Evolutionary conservation across 92 coral and sea anemone genomes (phyloP).

Genomic region (Epizoanthus stellaris): DNA sequence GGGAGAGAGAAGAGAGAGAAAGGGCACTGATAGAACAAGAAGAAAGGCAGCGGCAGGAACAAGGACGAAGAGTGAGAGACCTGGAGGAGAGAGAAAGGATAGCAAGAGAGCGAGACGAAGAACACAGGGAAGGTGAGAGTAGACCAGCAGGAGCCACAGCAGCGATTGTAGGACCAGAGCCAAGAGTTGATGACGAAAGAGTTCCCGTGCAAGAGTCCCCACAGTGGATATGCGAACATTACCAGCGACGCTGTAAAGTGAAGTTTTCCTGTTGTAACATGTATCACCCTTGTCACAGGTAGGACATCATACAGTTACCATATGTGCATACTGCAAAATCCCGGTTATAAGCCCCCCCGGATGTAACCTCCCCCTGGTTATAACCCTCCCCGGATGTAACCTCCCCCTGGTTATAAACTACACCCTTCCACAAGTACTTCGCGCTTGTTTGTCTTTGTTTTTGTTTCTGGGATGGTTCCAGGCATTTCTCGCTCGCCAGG

Average conservation of each 20-base stretch:
- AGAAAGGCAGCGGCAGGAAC: not conserved
- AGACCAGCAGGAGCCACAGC: not conserved
- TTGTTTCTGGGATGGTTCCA: too few species aligned
- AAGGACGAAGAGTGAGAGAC: not conserved
- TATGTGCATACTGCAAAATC: too few species aligned
- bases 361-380: too few species aligned
- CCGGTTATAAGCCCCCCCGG: too few species aligned
- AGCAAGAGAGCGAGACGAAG: not conserved
- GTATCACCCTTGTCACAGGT: slow-evolving; percentile 83
- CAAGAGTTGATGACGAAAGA: slow-evolving; percentile 1
- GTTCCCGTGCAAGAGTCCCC: slow-evolving; percentile 22
- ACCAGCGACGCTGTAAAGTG: slow-evolving; percentile 78
- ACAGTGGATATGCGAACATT: slow-evolving; percentile 78
- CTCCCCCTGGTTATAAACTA: too few species aligned
- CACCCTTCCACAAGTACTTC: too few species aligned
- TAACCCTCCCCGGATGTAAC: too few species aligned
- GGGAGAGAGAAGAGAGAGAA: not conserved
- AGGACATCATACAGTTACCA: not conserved
- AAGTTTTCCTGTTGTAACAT: slow-evolving; percentile 75
- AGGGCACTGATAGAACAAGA: not conserved
- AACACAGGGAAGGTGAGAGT: not conserved
- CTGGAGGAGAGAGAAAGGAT: not conserved
- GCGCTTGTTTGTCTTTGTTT: too few species aligned
- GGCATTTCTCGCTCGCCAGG: too few species aligned
- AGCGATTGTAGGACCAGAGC: not conserved